A percentile compares a stretch with the other conserved stretches of the same genome.
phyloP scores from a whole-genome alignment of 2,113 vertebrate genomes.

The Chaetops frenatus region DNA sequence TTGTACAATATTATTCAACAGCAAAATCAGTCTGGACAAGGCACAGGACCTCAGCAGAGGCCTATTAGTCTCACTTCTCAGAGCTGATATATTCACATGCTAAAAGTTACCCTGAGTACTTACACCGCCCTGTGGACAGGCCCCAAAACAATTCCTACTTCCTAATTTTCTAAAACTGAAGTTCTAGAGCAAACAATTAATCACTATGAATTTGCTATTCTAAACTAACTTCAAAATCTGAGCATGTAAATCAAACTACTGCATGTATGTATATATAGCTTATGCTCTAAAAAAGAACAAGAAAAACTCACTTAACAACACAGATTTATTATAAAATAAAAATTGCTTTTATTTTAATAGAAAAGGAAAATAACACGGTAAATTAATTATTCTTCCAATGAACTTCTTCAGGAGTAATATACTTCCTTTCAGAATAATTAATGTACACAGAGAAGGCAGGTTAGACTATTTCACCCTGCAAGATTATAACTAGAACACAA shows the following conservation, averaged over 20 bases:
- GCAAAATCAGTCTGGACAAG: neutral
- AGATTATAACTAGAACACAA: neutral
- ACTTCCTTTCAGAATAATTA: neutral
- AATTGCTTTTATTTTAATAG: neutral
- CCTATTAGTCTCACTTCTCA: neutral
- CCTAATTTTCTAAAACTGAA: neutral
- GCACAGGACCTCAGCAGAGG: neutral
- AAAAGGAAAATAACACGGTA: neutral
- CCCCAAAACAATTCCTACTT: neutral
- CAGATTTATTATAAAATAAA: neutral
- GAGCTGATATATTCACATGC: neutral
- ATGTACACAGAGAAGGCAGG: neutral
- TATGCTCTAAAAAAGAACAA: neutral
- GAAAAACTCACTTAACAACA: neutral
- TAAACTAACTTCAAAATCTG: neutral
- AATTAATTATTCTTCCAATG: neutral
- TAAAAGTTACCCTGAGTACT: neutral
- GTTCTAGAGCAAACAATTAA: neutral
- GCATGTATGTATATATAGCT: fast-evolving
- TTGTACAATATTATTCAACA: neutral
- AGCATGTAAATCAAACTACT: neutral
- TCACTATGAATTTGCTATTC: neutral
- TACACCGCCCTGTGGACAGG: neutral
- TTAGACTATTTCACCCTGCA: neutral
- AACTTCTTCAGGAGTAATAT: neutral